A percentile compares a stretch with the other conserved stretches of the same genome.
These are phyloP conservation scores for Palythoa heliodiscus DNA, from an alignment of 92 coral and sea anemone genomes.

Conservation along the genomic window DNA sequence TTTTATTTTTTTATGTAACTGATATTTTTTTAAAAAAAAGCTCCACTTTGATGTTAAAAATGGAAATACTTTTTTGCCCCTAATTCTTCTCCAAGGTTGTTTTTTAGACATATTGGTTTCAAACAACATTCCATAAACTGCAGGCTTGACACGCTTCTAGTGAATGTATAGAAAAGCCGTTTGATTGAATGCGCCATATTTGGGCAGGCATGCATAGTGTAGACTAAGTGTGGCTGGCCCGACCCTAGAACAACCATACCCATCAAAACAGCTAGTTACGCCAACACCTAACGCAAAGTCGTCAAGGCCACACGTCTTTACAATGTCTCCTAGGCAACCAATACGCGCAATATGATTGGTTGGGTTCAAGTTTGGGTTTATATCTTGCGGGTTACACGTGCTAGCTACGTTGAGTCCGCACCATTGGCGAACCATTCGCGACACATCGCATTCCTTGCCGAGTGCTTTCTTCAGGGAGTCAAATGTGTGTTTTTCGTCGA, in stretches of 20 bases:
- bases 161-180: constrained; percentile 77
- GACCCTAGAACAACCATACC: constrained; percentile 83
- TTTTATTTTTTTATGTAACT: neutral
- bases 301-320: constrained; percentile 86
- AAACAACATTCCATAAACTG: neutral
- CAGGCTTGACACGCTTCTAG: constrained; percentile 30
- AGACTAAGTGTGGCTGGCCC: constrained; percentile 83
- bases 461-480: constrained; percentile 65
- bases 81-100: no score
- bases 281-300: constrained; percentile 86
- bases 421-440: constrained; percentile 80
- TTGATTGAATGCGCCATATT: constrained; percentile 80
- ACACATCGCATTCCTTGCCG: constrained; percentile 75
- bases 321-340: constrained; percentile 87
- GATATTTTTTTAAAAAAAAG: neutral
- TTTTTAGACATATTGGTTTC: neutral
- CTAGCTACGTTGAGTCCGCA: constrained; percentile 90
- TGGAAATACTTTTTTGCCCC: neutral
- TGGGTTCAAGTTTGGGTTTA: constrained; percentile 88
- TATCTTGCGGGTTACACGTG: constrained; percentile 85
- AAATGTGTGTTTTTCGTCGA: constrained; percentile 75
- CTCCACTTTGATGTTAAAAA: neutral
- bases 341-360: constrained; percentile 90
- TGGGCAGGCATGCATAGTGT: constrained; percentile 82
- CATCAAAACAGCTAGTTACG: constrained; percentile 84